A percentile compares a stretch with the other conserved stretches of the same genome.
phyloP scores from a whole-genome alignment of 2,797 vertebrate species.

The Lindbergichthys nudifrons region DNA sequence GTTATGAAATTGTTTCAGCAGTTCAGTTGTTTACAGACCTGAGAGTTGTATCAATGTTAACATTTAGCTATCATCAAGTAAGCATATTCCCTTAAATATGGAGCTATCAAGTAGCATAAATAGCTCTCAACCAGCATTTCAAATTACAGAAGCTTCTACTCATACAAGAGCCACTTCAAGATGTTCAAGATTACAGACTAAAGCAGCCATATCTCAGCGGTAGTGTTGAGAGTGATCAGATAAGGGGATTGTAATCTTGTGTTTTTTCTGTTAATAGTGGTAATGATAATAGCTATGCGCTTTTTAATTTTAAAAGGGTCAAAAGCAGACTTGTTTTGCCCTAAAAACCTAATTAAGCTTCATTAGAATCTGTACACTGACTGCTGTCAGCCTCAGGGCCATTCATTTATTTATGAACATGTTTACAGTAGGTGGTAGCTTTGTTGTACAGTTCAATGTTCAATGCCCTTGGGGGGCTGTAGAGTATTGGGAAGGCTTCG shows the following conservation, averaged over 20 bases:
- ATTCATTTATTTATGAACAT: constrained; percentile 50
- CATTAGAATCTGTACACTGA: constrained; percentile 38
- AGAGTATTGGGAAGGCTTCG: constrained; percentile 45
- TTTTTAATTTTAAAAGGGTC: constrained; percentile 35
- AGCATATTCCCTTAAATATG: neutral
- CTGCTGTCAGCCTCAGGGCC: constrained; percentile 47
- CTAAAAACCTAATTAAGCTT: constrained; percentile 54
- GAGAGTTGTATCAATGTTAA: neutral
- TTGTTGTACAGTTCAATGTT: constrained; percentile 57
- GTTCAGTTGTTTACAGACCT: no score
- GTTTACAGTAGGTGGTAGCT: constrained; percentile 51
- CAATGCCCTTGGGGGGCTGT: constrained; percentile 53
- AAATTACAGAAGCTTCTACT: neutral
- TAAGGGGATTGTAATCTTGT: constrained; percentile 10
- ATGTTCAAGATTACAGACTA: neutral
- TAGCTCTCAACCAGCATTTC: neutral
- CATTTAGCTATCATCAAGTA: neutral
- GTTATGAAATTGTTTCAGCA: no score
- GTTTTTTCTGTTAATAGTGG: constrained; percentile 13
- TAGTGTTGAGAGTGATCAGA: constrained; percentile 2
- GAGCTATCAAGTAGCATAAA: neutral
- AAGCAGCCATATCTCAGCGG: neutral
- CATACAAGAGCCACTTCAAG: constrained; percentile 12
- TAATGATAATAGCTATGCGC: constrained; percentile 8
- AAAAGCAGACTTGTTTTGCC: constrained; percentile 14